A percentile compares a stretch with the other conserved stretches of the same genome.
phyloP scores from a whole-genome alignment of 2,113 vertebrate genomes.

The Corydoras sp. region DNA sequence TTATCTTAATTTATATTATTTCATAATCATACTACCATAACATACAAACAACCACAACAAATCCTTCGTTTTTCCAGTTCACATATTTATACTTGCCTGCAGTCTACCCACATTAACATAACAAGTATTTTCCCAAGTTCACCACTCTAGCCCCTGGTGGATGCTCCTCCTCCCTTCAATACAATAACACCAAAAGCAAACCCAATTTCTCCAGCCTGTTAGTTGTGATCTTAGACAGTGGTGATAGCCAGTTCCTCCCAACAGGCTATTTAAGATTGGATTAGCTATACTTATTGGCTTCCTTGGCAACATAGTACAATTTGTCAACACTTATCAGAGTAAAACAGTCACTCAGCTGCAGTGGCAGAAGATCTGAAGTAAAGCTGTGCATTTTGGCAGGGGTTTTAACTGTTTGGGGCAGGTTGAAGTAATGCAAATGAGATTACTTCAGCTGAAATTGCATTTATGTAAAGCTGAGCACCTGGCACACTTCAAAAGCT shows the following conservation, averaged over 20 bases:
- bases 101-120: conserved; percentile 49
- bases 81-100: conserved; percentile 61
- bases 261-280: conserved; percentile 56
- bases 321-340: conserved; percentile 58
- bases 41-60: neutral
- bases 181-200: conserved; percentile 41
- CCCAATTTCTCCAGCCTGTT: conserved; percentile 41
- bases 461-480: conserved; percentile 28
- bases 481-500: conserved; percentile 17
- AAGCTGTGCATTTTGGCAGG: conserved; percentile 42
- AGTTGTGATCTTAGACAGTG: conserved; percentile 50
- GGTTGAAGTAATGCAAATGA: conserved; percentile 54
- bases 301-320: conserved; percentile 49
- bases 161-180: conserved; percentile 30
- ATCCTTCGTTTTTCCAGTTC: conserved; percentile 42
- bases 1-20: no score
- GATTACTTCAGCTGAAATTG: conserved; percentile 46
- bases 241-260: conserved; percentile 39
- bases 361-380: conserved; percentile 55
- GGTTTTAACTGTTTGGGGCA: conserved; percentile 31
- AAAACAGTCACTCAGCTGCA: conserved; percentile 51
- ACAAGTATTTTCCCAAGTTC: conserved; percentile 28
- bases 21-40: no score
- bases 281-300: conserved; percentile 54
- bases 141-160: conserved; percentile 20